Evolutionary conservation across 2,888 invertebrate genomes (phyloP), one percentile per base, ranked within the genome.

Genomic region (Caprella mutica): DNA sequence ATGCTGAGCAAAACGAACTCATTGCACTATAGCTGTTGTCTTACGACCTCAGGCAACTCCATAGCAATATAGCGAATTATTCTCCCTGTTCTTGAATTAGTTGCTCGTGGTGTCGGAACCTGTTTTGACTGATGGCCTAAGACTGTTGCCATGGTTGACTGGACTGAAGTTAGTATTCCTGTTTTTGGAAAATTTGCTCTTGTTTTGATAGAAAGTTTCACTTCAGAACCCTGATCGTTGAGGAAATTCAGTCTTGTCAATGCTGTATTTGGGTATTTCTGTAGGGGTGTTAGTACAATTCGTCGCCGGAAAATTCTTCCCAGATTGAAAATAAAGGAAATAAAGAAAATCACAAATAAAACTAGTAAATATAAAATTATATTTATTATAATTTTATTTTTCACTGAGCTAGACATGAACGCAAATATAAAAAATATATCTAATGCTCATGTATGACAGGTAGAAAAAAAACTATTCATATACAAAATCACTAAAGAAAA

Each of bases 21-120:
- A 27, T 44, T 27, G 27, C n/a, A 44, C 44, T 44, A 17, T 44
- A 44, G 26, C 29, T 44, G n/a, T 26, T 14, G 44, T 26, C 44
- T 26, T 44, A 27, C 44, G 44, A 26, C 44, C 26, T 44, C n/a
- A 29, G 44, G 44, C 44, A 44, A n/a, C n/a, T n/a, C n/a, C n/a
- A n/a, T n/a, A n/a, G n/a, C 26, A 44, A 44, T 44, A 44, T 29
- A 44, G 3, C 44, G 44, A 24, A n/a, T 44, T 44, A 26, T 44
- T 44, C 29, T 44, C 44, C 44, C 44, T 44, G 24, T 44, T 44
- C 44, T 26, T 44, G 27, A 44, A 44, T 5, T 24, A 24, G 24
- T 29, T 5, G 26, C n/a, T 5, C n/a, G 26, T 44, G 44, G 44
- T 14, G 44, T 24, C 29, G 5, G 44, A 44, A 44, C 44, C 44